Evolutionary conservation across 2,888 invertebrate species (phyloP), one percentile per base, ranked within the genome.

Genomic region (Brachypalpus laphriformis): DNA sequence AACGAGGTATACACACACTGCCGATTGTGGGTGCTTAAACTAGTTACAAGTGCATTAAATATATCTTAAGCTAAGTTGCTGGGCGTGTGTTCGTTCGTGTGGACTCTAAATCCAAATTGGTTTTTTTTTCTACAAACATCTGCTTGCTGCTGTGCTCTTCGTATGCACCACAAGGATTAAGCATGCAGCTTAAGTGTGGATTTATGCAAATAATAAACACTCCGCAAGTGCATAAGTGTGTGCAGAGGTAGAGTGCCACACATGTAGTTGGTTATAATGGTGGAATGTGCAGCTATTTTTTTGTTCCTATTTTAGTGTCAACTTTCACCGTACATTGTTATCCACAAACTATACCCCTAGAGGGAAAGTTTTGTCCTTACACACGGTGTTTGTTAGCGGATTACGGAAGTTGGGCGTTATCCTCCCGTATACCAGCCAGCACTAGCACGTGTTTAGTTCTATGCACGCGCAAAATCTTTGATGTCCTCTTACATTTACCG

Each of bases 191-290:
- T 83, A 83, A 80, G 80, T 83, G 76, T 82, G 87, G 87, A 87
- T 87, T 87, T 87, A 87, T 87, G 87, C 87, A 72, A 87, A 87
- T 87, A 87, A 83, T 87, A 87, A 87, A 87, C 87, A 87, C 87
- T 83, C 83, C 72, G 82, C 86, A 86, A 86, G 81, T 77, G 86
- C 76, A 86, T 77, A 82, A 71, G 77, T 77, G 68, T 81, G 81
- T 76, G 76, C 71, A 14, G 80, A 71, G 70, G 65, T 75, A 75
- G 37, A 61, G 66, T 54, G 51, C 37, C 71, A 66, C 83, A 80
- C 78, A 80, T 75, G 65, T 81, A 61, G 65, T 75, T 81, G 76
- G 70, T 70, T 81, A 57, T 70, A 70, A 75, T 66, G 75, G 51
- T 66, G 65, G 57, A 82, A 76, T 49, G 59, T 34, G 51, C 20